Evolutionary conservation across 2,888 invertebrate species (phyloP), one percentile per base, ranked within the genome.

Genomic region (Drosophila lacicola): DNA sequence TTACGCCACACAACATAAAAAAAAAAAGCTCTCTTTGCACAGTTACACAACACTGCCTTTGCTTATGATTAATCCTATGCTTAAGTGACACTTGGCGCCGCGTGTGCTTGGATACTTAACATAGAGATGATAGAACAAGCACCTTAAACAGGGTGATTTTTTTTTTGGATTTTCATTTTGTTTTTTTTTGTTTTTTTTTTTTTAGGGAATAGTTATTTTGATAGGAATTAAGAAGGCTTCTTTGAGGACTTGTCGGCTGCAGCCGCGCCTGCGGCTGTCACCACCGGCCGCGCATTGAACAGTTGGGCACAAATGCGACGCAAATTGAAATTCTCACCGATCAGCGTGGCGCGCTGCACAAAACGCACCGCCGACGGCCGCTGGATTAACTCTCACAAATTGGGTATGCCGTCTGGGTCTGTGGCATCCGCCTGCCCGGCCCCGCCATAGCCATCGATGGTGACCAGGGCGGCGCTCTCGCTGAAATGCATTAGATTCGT

Each of bases 401-500:
- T 80, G 73, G 67, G 75, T 70, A 60, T 55, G 51, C 45, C 66
- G 42, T 51, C 62, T 2, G 11, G 11, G 29, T 29, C 29, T 2
- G 8, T 8, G 44, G 25, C 19, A 21, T 50, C 29, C 29, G 51
- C 25, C 51, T 0, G n/a, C 14, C 42, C 21, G 11, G 13, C 41
- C n/a, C n/a, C n/a, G 11, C 21, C 56, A 34, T 42, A 42, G 8
- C 19, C 19, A 25, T 64, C 69, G 8, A 49, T 42, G 4, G 63
- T 47, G 1, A 46, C 44, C 0, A 49, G 57, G 3, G 66, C 77
- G 3, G 68, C 68, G n/a, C 88, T 89, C 57, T 88, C 85, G 17
- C 96, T 13, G 95, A 96, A 96, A 92, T 96, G 96, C 92, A 96
- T 94, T 87, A 95, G 93, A 91, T 95, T 95, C 90, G 85, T 85